Percentiles rank a stretch among this genome's conserved stretches.
Conservation (phyloP, 2,797 vertebrate species). For the Trichosurus vulpecula region DNA sequence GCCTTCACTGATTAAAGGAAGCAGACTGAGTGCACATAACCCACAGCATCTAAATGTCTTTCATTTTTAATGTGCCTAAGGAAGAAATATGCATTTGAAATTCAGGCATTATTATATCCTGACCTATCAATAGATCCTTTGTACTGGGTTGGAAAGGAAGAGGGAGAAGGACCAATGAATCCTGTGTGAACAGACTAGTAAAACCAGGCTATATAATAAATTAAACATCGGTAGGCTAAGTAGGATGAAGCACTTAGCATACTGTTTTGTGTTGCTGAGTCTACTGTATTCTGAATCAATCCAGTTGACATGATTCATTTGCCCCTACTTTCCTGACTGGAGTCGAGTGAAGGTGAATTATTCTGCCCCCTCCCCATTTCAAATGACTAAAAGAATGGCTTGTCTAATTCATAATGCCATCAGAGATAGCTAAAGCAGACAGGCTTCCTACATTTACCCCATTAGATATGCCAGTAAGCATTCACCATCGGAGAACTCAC, state of each 20-base stretch:
- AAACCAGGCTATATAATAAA: background rate
- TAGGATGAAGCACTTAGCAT: background rate
- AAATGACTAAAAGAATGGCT: background rate
- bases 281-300: background rate
- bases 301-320: background rate
- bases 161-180: background rate
- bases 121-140: constrained; percentile 40
- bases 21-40: constrained; percentile 1
- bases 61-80: constrained; percentile 44
- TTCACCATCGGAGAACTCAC: background rate
- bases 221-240: background rate
- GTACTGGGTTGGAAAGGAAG: background rate
- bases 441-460: background rate
- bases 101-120: fast-evolving
- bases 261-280: background rate
- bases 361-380: background rate
- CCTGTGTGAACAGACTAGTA: background rate
- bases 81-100: constrained; percentile 46
- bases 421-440: background rate
- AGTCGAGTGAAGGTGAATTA: background rate
- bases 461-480: background rate
- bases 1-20: constrained; percentile 50
- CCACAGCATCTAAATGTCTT: constrained; percentile 26
- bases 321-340: background rate
- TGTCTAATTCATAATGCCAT: background rate